These are phyloP conservation scores for Microtus oregoni DNA, from an alignment of 2,113 vertebrate genomes.

Conservation along the genomic window DNA sequence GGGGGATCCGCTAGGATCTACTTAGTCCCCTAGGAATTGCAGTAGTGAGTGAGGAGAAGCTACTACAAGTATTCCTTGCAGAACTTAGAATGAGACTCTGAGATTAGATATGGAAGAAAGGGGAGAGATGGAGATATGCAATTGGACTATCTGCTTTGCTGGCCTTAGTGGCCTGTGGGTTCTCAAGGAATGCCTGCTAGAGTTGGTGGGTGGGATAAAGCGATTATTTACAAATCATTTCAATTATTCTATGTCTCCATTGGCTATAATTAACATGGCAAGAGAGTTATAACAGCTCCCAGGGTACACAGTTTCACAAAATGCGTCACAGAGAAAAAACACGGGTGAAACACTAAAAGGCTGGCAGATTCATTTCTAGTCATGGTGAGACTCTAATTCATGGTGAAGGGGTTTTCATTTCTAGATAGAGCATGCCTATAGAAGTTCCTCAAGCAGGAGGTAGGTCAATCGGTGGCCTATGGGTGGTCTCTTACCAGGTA, in stretches of 20 bases:
- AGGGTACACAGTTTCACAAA: slow-evolving; percentile 67
- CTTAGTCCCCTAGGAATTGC: not conserved
- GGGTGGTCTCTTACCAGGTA: slow-evolving; percentile 96
- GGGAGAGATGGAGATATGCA: not conserved
- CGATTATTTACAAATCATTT: not conserved
- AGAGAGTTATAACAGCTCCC: slow-evolving; percentile 60
- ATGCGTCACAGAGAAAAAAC: not conserved
- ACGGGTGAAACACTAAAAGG: not conserved
- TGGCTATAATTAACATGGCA: slow-evolving; percentile 21
- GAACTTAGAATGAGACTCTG: not conserved
- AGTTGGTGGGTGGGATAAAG: not conserved
- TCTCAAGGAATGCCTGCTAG: not conserved
- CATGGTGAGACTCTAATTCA: slow-evolving; percentile 96
- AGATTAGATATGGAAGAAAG: not conserved
- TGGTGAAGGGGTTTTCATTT: slow-evolving; percentile 96
- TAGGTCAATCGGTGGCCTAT: slow-evolving; percentile 98
- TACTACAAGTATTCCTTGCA: not conserved
- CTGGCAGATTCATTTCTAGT: slow-evolving; percentile 94
- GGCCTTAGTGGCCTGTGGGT: not conserved
- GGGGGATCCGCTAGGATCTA: not conserved
- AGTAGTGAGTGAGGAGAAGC: not conserved
- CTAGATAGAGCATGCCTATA: slow-evolving; percentile 96
- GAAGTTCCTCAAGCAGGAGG: slow-evolving; percentile 94
- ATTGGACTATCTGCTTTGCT: not conserved
- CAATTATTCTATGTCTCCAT: too few relatives aligned